Base-by-base conservation (phyloP, 2,113 vertebrate species). In the Clarias gariepinus region DNA sequence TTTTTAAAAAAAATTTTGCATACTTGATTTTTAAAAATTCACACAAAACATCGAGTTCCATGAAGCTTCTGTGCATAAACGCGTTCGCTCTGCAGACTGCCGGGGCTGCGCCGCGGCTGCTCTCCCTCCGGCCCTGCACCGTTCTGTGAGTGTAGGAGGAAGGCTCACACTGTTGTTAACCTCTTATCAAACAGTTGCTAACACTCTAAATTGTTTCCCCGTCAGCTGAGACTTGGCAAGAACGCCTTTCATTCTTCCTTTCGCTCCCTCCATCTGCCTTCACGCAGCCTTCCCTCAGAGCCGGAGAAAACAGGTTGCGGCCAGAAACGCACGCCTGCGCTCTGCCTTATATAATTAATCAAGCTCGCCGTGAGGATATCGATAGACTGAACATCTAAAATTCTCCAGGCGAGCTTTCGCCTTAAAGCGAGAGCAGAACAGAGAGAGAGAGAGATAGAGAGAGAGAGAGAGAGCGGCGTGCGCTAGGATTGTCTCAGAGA, bases 141-240 rank as follows among this genome's bases (percentile, higher is more conserved):
- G 23, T 84, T 79, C 69, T 28, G 61, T 82, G 74, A 81, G 66
- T 86, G 83, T 80, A 89, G 85, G 81, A 86, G 76, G 82, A 87
- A 88, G 71, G 86, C 87, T 88, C 71, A 57, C 89, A 86, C 81
- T 83, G 86, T 90, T 91, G 88, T 92, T 90, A 90, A 89, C 88
- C 85, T 88, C 53, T 89, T 87, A 84, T 89, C 89, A 87, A 77
- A 85, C 83, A 84, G 84, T 80, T 73, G 81, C 85, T 90, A 90
- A 89, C 89, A 83, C 86, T 84, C 85, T 87, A 85, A 87, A 89
- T 88, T 83, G 88, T 87, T 87, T 84, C 81, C 85, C 88, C 87
- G 82, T 88, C 86, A 86, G 88, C 55, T 73, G 84, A 87, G 84
- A 86, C 85, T 90, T 90, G 88, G 90, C 88, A 84, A 84, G 89